Evolutionary conservation across 37 sponge, comb jelly and placozoan genomes (phyloP), one percentile per base, ranked within the genome.

Genomic region (Spongia lamella): DNA sequence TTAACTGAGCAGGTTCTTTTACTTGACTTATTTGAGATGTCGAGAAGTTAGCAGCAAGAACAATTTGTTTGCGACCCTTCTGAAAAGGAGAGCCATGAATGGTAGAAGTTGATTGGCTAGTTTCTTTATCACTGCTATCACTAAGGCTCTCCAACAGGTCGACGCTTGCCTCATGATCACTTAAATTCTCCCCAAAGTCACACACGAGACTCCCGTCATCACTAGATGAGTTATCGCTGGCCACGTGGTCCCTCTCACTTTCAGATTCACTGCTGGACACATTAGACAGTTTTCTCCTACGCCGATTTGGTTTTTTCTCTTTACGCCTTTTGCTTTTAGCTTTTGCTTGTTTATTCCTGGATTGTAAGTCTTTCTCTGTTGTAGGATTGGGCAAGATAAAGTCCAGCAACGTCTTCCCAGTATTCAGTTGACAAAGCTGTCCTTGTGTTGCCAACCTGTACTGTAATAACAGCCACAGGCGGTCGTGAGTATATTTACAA

Each of bases 121-220:
- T 43, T 43, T 43, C 47, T 9, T 43, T 43, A 9, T 35, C 49
- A 19, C 50, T 56, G 30, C 72, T 43, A 13, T 74, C 86, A 67
- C 76, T 75, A 15, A 84, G 35, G 53, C 85, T 84, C 19, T 77
- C 66, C 49, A 84, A 36, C 55, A 84, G 16, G 19, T 84, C 78
- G 16, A 77, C 53, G 29, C 77, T 43, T 9, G 5, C 78, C 1
- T 32, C 34, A 56, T 75, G 76, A 25, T 61, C 76, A 7, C 68
- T 54, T 30, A 66, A 20, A 49, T 33, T 66, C 38, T 83, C 70
- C 17, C 61, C 52, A 26, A 75, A 43, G 34, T 70, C 26, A 26
- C 72, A 70, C 5, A 43, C 47, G 0, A 84, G 78, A 39, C 57
- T 61, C 6, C 36, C 65, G 33, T 63, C 82, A 64, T 63, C 61